Base-by-base conservation (phyloP, 2,888 invertebrate genomes). In the Patella ulyssiponensis region DNA sequence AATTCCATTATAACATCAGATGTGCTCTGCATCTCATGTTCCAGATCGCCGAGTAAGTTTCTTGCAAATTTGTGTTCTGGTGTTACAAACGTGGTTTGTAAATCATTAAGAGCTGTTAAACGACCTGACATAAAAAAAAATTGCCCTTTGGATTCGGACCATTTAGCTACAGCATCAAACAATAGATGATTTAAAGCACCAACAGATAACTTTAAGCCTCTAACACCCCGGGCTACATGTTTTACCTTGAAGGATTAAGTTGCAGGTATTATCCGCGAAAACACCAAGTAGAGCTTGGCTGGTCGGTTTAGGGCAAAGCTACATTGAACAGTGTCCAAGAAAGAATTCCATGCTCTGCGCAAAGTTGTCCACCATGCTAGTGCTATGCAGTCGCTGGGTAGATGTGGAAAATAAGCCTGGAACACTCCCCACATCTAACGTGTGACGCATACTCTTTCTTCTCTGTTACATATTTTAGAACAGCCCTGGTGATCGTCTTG, bases 281-380 rank as follows among this genome's bases (percentile, higher is more conserved):
- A 76, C 71, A 33, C 44, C 71, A 23, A 69, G 11, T 33, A 23
- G 1, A 73, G 12, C 3, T n/a, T n/a, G 73, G 73, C 23, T 53
- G 23, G 17, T n/a, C 20, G 12, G 27, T 33, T 15, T 73, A 64
- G 58, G 77, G 58, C 17, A 51, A 33, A 7, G 69, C n/a, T 11
- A 72, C 56, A 77, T 76, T 78, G 69, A 77, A 77, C 17, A 17
- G 71, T 51, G 52, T 58, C 73, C 75, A 78, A 23, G 76, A 71
- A 33, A 72, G 78, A 58, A 78, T 52, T 52, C 44, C n/a, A 11
- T 53, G 64, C 69, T 17, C 23, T 33, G 33, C 3, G 4, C 33
- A 33, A 3, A 27, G 27, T n/a, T n/a, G n/a, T n/a, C n/a, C n/a
- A n/a, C n/a, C n/a, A n/a, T n/a, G n/a, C n/a, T n/a, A n/a, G n/a